Percentiles rank a stretch among this genome's conserved stretches.
phyloP scores from a whole-genome alignment of 2,888 invertebrate genomes.

The Caradrina clavipalpis region DNA sequence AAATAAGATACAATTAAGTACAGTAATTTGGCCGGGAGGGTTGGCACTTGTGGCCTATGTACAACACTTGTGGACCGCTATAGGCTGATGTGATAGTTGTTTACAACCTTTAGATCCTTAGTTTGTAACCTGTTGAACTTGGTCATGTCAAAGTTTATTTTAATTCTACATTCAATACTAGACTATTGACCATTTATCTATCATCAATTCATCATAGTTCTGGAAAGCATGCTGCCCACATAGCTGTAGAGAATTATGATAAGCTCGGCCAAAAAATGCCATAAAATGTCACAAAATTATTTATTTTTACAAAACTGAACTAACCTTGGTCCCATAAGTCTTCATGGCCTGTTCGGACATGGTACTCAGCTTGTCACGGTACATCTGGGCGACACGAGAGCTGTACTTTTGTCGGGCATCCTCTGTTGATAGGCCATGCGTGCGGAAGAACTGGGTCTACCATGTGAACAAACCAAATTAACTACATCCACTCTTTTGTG shows the following conservation, averaged over 20 bases:
- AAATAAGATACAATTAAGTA: conserved; percentile 14
- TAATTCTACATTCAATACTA: not conserved
- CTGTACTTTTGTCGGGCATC: conserved; percentile 99
- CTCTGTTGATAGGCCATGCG: conserved; percentile 97
- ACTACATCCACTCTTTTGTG: not conserved
- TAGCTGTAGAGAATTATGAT: not conserved
- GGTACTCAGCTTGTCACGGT: conserved; percentile 96
- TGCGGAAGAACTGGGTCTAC: conserved; percentile 97
- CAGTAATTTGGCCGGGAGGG: too few relatives aligned
- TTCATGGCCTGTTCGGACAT: conserved; percentile 97
- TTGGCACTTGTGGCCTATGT: too few relatives aligned
- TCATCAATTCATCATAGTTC: not conserved
- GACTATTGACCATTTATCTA: not conserved
- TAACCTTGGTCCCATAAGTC: conserved; percentile 96
- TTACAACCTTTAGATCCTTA: not conserved
- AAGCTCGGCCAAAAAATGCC: not conserved
- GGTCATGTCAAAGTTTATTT: not conserved
- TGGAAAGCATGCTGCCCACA: not conserved
- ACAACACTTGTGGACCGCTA: too few relatives aligned
- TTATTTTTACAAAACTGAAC: conserved; percentile 2
- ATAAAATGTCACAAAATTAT: not conserved
- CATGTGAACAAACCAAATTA: conserved; percentile 63
- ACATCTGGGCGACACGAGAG: conserved; percentile 98
- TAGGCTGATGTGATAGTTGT: too few relatives aligned
- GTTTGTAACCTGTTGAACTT: conserved; percentile 3